Evolutionary conservation across 1,140 invertebrate species (phyloP).

Genomic region (Drosophila santomea): DNA sequence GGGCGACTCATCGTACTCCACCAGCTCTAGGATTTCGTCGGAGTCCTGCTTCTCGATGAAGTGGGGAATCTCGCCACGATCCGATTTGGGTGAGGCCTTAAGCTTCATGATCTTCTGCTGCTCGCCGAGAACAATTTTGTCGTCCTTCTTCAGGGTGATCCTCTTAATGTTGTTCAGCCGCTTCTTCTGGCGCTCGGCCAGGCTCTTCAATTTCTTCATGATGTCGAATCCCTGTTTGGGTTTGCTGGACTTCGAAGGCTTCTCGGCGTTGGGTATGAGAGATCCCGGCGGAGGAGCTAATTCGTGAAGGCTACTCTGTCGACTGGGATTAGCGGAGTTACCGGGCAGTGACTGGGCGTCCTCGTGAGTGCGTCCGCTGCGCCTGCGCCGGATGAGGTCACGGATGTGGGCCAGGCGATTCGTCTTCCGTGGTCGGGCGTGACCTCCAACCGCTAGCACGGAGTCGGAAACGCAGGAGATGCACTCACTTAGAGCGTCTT

Average conservation of each 20-base stretch:
- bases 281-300: conserved; percentile 67
- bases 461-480: conserved; percentile 83
- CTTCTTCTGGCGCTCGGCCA: conserved; percentile 87
- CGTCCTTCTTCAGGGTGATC: conserved; percentile 84
- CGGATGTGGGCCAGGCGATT: conserved; percentile 66
- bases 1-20: conserved; percentile 83
- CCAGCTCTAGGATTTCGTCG: conserved; percentile 80
- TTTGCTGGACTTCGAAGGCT: conserved; percentile 58
- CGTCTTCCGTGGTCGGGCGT: conserved; percentile 65
- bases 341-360: conserved; percentile 82
- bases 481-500: conserved; percentile 78
- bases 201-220: conserved; percentile 87
- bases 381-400: conserved; percentile 65
- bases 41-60: conserved; percentile 84
- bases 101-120: conserved; percentile 80
- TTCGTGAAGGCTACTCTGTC: conserved; percentile 73
- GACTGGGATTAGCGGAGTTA: conserved; percentile 67
- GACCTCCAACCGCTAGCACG: conserved; percentile 70
- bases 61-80: conserved; percentile 78
- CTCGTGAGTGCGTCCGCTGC: conserved; percentile 71
- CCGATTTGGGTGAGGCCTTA: conserved; percentile 80
- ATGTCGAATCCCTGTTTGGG: conserved; percentile 85
- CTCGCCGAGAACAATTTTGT: conserved; percentile 78
- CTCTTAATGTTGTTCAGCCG: conserved; percentile 86
- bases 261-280: conserved; percentile 54